These are phyloP conservation scores for Puffinus mauretanicus DNA, from an alignment of 2,113 vertebrate genomes.

Conservation along the genomic window DNA sequence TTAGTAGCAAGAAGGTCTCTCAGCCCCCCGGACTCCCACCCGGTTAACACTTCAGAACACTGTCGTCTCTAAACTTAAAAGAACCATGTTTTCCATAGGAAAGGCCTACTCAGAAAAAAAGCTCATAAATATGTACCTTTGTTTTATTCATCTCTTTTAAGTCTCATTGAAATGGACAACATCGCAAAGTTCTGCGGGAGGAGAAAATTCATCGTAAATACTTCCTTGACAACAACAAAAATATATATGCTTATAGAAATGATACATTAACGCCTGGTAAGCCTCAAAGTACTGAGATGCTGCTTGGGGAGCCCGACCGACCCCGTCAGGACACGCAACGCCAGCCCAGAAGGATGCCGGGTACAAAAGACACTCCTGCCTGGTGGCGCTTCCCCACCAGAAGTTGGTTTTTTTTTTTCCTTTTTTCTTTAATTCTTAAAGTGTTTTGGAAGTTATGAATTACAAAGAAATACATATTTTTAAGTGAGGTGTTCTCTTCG, in stretches of 20 bases:
- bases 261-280: constrained; percentile 39
- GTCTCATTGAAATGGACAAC: constrained; percentile 58
- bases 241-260: constrained; percentile 46
- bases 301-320: neutral
- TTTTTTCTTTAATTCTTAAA: neutral
- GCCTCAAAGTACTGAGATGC: neutral
- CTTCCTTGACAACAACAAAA: constrained; percentile 64
- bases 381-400: neutral
- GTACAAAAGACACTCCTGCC: neutral
- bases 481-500: constrained; percentile 29
- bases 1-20: neutral
- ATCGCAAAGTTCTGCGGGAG: constrained; percentile 52
- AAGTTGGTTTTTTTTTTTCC: neutral
- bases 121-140: constrained; percentile 30
- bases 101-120: neutral
- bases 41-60: neutral
- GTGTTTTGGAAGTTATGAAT: constrained; percentile 39
- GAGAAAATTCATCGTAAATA: constrained; percentile 3
- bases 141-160: constrained; percentile 66
- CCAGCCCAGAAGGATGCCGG: neutral
- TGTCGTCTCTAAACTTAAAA: neutral
- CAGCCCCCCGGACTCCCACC: neutral
- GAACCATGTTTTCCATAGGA: neutral
- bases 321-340: neutral
- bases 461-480: constrained; percentile 44